Base-by-base conservation (phyloP, 1,140 invertebrate genomes). In the Mamestra configurata region DNA sequence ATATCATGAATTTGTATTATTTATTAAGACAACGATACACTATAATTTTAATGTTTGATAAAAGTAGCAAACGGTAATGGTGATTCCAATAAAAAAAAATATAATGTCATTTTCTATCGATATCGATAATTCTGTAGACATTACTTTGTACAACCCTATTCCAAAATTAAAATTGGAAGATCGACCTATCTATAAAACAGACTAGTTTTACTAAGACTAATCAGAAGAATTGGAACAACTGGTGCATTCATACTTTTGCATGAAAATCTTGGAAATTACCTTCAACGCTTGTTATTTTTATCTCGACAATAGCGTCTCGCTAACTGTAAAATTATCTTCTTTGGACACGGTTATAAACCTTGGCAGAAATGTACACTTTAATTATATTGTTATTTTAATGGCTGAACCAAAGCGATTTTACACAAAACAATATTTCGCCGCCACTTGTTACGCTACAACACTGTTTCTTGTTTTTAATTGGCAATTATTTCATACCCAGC, bases 1-100 rank as follows among this genome's bases (percentile, higher is more conserved):
- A 94, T 94, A 93, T 94, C 92, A 94, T 93, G 86, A 90, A 91
- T 81, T 88, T 87, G 80, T 90, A 90, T 92, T 89, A 87, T 92
- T 92, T 92, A 83, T 79, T 93, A 90, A 88, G 82, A 76, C 82
- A 82, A 86, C 82, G 81, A 87, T 73, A 46, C 73, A 49, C 18
- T 77, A 64, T 64, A 31, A 64, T 66, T 64, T 61, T 20, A 40
- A 40, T 76, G 8, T 55, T 77, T 55, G 61, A 68, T 68, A 40
- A 77, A 68, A 68, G 24, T 77, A 66, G 51, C 61, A 77, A 66
- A 43, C 27, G 66, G 6, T n/a, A 20, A 27, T 70, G 66, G 20
- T 49, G n/a, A 43, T 66, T 64, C n/a, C 4, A 1, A 37, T 35
- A 35, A 27, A 37, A 37, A 0, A 18, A 13, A 10, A 6, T 37